These are phyloP conservation scores for Thomomys bottae DNA, from an alignment of 2,113 vertebrate species.

Conservation along the genomic window DNA sequence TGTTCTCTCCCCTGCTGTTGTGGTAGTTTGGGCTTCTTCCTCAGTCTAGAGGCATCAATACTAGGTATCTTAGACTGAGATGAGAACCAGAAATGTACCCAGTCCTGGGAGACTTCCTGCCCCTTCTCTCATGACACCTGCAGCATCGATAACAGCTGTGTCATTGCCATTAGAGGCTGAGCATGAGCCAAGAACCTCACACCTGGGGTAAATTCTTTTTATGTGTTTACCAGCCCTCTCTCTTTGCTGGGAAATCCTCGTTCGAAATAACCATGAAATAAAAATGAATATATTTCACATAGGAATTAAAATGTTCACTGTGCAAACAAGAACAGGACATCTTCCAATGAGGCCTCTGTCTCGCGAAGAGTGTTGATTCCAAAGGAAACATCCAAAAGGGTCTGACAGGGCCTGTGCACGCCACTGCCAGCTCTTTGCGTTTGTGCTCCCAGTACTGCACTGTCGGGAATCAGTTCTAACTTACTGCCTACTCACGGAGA, in stretches of 20 bases:
- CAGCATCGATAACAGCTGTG: accelerated
- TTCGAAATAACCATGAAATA: neutral
- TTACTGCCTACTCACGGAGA: neutral
- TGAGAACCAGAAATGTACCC: neutral
- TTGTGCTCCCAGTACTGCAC: too few relatives aligned
- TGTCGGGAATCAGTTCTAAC: neutral
- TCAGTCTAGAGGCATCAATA: neutral
- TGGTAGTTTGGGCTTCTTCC: neutral
- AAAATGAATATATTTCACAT: neutral
- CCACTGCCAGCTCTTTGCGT: too few relatives aligned
- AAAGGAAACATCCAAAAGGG: neutral
- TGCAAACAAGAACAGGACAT: neutral
- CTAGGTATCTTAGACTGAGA: neutral
- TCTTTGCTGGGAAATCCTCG: neutral
- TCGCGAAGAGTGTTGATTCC: neutral
- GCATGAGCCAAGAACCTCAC: neutral
- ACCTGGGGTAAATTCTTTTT: neutral
- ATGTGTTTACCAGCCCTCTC: neutral
- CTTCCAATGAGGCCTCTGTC: neutral
- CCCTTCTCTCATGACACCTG: too few relatives aligned
- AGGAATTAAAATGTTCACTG: neutral
- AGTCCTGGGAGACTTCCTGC: neutral
- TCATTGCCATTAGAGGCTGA: neutral
- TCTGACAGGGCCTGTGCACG: neutral
- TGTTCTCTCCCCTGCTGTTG: neutral